Evolutionary conservation across 1,140 invertebrate species (phyloP).

Genomic region (Manduca sexta): DNA sequence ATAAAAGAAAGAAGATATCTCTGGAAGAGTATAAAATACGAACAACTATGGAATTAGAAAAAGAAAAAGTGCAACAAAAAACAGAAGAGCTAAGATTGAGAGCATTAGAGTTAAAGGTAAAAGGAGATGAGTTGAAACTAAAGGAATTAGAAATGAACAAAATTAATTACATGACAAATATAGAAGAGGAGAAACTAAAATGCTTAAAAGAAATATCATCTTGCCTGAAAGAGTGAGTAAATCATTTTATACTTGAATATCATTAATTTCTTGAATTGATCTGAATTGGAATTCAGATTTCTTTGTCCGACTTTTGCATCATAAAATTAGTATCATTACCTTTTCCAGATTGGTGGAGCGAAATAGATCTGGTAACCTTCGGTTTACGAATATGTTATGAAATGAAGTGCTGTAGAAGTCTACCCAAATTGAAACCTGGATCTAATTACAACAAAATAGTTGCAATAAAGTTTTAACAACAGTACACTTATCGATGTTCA

Average conservation of each 20-base stretch:
- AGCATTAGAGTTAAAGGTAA: conserved; percentile 29
- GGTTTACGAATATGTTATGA: conserved; percentile 3
- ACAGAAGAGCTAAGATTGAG: conserved; percentile 26
- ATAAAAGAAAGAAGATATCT: conserved; percentile 15
- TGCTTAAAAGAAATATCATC: conserved; percentile 34
- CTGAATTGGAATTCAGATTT: no score
- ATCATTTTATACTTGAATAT: neutral
- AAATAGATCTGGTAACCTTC: conserved; percentile 17
- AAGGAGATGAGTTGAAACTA: conserved; percentile 29
- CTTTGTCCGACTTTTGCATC: no score
- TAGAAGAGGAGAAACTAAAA: conserved; percentile 37
- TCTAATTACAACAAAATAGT: no score
- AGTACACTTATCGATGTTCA: no score
- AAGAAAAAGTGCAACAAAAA: conserved; percentile 25
- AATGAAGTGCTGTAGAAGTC: no score
- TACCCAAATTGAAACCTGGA: no score
- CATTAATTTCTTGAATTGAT: no score
- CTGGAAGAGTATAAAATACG: conserved; percentile 25
- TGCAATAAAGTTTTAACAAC: no score
- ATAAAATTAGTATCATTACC: no score
- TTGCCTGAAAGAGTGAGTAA: conserved; percentile 34
- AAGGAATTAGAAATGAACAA: conserved; percentile 35
- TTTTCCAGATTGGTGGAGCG: conserved; percentile 25
- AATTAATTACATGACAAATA: conserved; percentile 32
- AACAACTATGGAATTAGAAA: conserved; percentile 25